Base-by-base conservation (phyloP, 30 jellyfish, hydroid and myxozoan genomes). In the Kudoa iwatai region DNA sequence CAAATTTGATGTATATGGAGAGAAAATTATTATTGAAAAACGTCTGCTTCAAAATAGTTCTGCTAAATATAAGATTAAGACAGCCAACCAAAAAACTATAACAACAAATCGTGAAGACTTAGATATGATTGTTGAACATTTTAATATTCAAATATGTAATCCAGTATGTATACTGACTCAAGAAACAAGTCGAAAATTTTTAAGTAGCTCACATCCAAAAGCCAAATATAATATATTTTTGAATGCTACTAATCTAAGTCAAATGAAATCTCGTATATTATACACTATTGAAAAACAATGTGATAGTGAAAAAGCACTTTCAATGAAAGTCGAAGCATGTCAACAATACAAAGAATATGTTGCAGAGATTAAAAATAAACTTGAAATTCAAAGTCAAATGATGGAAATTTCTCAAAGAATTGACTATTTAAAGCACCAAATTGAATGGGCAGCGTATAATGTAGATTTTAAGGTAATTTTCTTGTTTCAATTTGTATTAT, bases 181-280 rank as follows among this genome's bases (percentile, higher is more conserved):
- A 57, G 89, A 79, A 46, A 63, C 88, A 1, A 53, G 93, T 45
- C 43, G 89, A 47, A 62, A 87, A 17, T 79, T 79, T 54, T 58
- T 79, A 39, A 79, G 63, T 53, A 50, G 86, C 0, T 64, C 89
- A 3, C 67, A 79, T 55, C 65, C 87, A 1, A 47, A 48, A 23
- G 83, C 52, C 33, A 79, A 79, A 33, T 79, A 79, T 48, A 55
- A 69, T 85, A 62, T 79, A 26, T 77, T 77, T 53, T 48, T 79
- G 48, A 64, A 58, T 50, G 98, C 98, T 7, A 79, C 98, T 2
- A 87, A 79, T 39, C 86, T 79, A 4, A 86, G 58, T 22, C 82
- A 64, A 23, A 53, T 79, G 83, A 63, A 68, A 49, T n/a, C n/a
- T n/a, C n/a, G n/a, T n/a, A n/a, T n/a, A n/a, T n/a, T n/a, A n/a